phyloP scores from a whole-genome alignment of 2,797 vertebrate species.

The Leptoclinus maculatus region DNA sequence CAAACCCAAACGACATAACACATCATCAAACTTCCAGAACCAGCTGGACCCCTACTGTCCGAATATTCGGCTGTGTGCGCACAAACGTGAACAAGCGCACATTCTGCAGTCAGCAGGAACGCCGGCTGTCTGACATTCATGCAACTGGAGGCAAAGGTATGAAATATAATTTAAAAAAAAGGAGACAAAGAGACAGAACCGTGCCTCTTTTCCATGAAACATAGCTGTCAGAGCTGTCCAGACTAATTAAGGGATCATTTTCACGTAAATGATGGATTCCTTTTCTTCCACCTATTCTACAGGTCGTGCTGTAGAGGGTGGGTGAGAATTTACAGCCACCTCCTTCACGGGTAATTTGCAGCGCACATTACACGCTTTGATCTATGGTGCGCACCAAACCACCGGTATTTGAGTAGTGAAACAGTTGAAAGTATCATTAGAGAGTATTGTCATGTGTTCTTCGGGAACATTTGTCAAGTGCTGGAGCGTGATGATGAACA shows the following conservation, averaged over 20 bases:
- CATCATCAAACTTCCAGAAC: too few species aligned
- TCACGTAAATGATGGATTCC: conserved; percentile 48
- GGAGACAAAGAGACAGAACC: conserved; percentile 12
- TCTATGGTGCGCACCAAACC: conserved; percentile 35
- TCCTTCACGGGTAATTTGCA: conserved; percentile 44
- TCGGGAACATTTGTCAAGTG: conserved; percentile 41
- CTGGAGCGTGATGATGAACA: conserved; percentile 53
- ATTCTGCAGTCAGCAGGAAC: too few species aligned
- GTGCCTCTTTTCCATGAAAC: conserved; percentile 26
- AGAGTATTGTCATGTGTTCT: conserved; percentile 38
- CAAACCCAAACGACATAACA: too few species aligned
- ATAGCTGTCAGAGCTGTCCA: conserved; percentile 23
- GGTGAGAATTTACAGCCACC: conserved; percentile 43
- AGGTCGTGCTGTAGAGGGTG: conserved; percentile 12
- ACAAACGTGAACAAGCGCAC: too few species aligned
- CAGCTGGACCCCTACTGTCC: too few species aligned
- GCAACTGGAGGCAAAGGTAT: too few species aligned
- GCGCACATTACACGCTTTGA: conserved; percentile 30
- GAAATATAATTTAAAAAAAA: background rate
- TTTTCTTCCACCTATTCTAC: conserved; percentile 21
- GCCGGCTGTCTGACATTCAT: too few species aligned
- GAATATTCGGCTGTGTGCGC: too few species aligned
- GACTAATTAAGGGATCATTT: conserved; percentile 45
- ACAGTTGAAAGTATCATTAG: conserved; percentile 32
- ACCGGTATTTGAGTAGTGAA: conserved; percentile 57